Evolutionary conservation across 2,888 invertebrate species (phyloP).

Genomic region (Orthosia gothica): DNA sequence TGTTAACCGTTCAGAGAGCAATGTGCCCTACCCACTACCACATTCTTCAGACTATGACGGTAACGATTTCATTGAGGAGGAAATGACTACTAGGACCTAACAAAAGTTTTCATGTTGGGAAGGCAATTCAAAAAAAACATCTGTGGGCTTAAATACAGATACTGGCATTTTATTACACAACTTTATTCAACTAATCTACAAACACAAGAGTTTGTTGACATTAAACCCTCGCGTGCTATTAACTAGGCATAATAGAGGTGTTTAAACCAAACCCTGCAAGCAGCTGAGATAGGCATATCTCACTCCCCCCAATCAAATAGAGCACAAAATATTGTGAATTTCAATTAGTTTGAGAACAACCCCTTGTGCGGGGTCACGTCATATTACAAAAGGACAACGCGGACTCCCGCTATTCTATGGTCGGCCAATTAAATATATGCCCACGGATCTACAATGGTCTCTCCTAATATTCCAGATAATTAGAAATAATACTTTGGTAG

Average conservation of each 20-base stretch:
- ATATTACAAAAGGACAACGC: constrained; percentile 86
- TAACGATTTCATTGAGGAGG: too few species aligned
- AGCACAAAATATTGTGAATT: constrained; percentile 85
- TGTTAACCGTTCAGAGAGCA: too few species aligned
- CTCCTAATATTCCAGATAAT: background rate
- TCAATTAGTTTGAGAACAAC: constrained; percentile 83
- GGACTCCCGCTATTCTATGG: constrained; percentile 74
- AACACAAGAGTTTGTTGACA: background rate
- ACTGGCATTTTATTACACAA: background rate
- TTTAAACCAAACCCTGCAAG: constrained; percentile 38
- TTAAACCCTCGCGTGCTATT: constrained; percentile 15
- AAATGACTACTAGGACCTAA: too few species aligned
- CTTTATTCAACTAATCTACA: background rate
- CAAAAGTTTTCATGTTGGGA: background rate
- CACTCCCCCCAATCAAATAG: constrained; percentile 71
- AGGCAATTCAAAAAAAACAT: background rate
- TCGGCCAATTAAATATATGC: constrained; percentile 82
- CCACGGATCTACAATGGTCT: constrained; percentile 71
- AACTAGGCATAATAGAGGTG: constrained; percentile 17
- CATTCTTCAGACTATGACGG: too few species aligned
- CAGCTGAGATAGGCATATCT: constrained; percentile 43
- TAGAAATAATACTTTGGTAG: background rate
- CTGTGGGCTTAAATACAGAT: too few species aligned
- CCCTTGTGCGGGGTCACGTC: constrained; percentile 81
- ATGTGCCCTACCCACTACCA: too few species aligned